A percentile compares a stretch with the other conserved stretches of the same genome.
Evolutionary conservation across 2,113 vertebrate genomes (phyloP).

Genomic region (Phalacrocorax pelagicus): DNA sequence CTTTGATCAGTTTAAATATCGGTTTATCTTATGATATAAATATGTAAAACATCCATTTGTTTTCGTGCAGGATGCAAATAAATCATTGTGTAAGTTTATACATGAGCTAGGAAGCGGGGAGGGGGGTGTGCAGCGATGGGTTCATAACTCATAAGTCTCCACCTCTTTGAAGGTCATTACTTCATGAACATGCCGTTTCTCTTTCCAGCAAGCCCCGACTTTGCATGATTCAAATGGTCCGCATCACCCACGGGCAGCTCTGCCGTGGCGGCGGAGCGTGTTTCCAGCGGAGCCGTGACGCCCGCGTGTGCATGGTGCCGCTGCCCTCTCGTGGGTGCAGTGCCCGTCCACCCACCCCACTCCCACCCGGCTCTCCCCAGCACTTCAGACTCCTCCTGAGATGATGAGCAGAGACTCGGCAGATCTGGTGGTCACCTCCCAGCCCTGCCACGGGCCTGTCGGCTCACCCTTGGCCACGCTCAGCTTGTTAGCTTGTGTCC

Average conservation of each 20-base stretch:
- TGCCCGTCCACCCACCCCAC: rapidly evolving
- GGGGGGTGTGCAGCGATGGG: background rate
- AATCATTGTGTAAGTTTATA: slow-evolving; percentile 56
- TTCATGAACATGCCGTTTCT: background rate
- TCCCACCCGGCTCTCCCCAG: background rate
- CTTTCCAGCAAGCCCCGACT: background rate
- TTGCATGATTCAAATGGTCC: background rate
- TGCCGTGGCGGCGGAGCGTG: background rate
- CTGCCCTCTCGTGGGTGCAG: background rate
- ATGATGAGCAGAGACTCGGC: rapidly evolving
- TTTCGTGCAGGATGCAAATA: slow-evolving; percentile 68
- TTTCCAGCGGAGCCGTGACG: rapidly evolving
- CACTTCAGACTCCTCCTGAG: background rate
- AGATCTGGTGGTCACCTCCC: background rate
- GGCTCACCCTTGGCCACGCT: rapidly evolving
- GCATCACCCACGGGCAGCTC: rapidly evolving
- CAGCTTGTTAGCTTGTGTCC: background rate
- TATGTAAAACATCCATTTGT: slow-evolving; percentile 71
- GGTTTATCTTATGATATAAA: slow-evolving; percentile 69
- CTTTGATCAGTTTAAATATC: slow-evolving; percentile 69
- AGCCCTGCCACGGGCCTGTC: background rate
- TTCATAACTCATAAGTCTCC: background rate
- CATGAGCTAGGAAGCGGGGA: background rate
- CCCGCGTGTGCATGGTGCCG: rapidly evolving
- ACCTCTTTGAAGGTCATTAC: slow-evolving; percentile 17